phyloP scores from a whole-genome alignment of 2,797 vertebrate genomes.

The Discoglossus pictus region DNA sequence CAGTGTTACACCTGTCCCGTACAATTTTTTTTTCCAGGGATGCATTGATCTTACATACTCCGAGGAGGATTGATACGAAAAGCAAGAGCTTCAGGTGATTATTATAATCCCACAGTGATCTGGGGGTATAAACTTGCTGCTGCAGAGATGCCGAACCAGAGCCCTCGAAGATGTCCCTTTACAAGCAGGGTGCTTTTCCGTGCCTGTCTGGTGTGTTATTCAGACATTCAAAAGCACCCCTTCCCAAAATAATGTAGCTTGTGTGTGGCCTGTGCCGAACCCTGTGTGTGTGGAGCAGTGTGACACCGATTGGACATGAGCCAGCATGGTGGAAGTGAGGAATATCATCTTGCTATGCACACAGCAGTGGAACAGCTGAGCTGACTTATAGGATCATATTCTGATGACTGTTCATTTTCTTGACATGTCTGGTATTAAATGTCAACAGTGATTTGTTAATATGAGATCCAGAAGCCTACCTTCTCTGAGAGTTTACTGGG shows the following conservation, averaged over 20 bases:
- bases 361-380: not conserved
- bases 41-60: too few species aligned
- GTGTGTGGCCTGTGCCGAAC: not conserved
- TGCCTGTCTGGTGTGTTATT: not conserved
- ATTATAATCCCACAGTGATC: too few species aligned
- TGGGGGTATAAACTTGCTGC: too few species aligned
- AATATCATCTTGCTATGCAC: constrained; percentile 17
- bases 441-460: not conserved
- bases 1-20: not conserved
- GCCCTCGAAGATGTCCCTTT: too few species aligned
- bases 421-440: not conserved
- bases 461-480: not conserved
- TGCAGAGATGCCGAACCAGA: too few species aligned
- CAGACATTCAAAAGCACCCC: not conserved
- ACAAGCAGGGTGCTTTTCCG: too few species aligned
- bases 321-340: constrained; percentile 1
- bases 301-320: not conserved
- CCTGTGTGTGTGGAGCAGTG: constrained; percentile 15
- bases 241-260: not conserved
- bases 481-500: not conserved
- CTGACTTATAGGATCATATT: not conserved
- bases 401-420: constrained; percentile 15
- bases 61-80: not conserved
- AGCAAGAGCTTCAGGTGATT: constrained; percentile 27
- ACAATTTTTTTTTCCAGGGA: too few species aligned